These are phyloP conservation scores for Aporophyla nigra DNA, from an alignment of 2,888 invertebrate genomes.

Conservation along the genomic window DNA sequence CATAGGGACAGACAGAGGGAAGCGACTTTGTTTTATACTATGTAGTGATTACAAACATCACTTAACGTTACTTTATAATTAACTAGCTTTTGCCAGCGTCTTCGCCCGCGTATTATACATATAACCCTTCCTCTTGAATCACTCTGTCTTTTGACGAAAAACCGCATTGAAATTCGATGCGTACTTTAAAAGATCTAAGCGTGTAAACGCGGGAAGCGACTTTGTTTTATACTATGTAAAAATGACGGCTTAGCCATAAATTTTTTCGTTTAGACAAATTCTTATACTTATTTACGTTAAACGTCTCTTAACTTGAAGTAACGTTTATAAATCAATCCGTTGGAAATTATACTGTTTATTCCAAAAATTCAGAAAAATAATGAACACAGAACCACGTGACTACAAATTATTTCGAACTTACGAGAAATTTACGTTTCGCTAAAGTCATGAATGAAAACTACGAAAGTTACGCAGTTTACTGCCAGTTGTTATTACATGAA, in stretches of 20 bases:
- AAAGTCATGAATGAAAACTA: constrained; percentile 30
- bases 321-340: not conserved
- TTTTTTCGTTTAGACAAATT: not conserved
- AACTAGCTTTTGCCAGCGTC: no score
- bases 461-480: constrained; percentile 9
- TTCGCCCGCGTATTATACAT: no score
- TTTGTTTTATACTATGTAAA: no score
- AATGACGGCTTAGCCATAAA: not conserved
- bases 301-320: not conserved
- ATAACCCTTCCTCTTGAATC: no score
- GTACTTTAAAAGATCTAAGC: no score
- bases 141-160: no score
- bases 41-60: no score
- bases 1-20: no score
- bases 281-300: not conserved
- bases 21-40: no score
- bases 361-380: not conserved
- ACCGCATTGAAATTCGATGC: no score
- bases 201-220: no score
- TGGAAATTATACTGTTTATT: not conserved
- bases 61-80: no score
- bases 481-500: constrained; percentile 5
- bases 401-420: not conserved
- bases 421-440: constrained; percentile 3
- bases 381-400: not conserved